These are phyloP conservation scores for Folsomia candida DNA, from an alignment of 2,888 invertebrate genomes.

Conservation along the genomic window DNA sequence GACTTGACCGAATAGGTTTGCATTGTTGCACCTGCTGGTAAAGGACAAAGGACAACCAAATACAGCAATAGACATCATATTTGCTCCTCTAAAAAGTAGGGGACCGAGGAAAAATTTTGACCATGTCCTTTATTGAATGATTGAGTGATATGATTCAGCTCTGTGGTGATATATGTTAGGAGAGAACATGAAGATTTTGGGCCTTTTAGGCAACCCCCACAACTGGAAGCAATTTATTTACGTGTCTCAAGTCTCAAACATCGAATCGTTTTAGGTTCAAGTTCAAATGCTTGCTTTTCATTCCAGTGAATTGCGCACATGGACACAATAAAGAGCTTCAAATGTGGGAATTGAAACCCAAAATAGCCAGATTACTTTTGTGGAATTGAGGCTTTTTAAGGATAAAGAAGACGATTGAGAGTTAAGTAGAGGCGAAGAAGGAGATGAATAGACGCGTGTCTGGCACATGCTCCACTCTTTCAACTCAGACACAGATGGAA, in stretches of 20 bases:
- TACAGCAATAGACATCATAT: no score
- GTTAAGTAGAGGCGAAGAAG: conserved; percentile 7
- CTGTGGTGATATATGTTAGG: no score
- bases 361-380: conserved; percentile 16
- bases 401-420: conserved; percentile 9
- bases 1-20: no score
- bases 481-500: conserved; percentile 38
- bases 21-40: no score
- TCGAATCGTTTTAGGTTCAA: neutral
- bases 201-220: no score
- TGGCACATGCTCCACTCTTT: conserved; percentile 49
- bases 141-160: no score
- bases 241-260: neutral
- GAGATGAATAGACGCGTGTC: conserved; percentile 49
- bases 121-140: no score
- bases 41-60: no score
- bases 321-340: neutral
- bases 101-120: no score
- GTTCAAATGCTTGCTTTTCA: neutral
- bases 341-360: conserved; percentile 14
- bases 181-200: no score
- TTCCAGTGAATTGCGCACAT: neutral
- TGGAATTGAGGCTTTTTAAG: conserved; percentile 17
- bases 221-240: no score
- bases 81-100: no score